Percentiles rank a stretch among this genome's conserved stretches.
Conservation (phyloP, 2,113 vertebrate genomes). For the Carassius carassius region DNA sequence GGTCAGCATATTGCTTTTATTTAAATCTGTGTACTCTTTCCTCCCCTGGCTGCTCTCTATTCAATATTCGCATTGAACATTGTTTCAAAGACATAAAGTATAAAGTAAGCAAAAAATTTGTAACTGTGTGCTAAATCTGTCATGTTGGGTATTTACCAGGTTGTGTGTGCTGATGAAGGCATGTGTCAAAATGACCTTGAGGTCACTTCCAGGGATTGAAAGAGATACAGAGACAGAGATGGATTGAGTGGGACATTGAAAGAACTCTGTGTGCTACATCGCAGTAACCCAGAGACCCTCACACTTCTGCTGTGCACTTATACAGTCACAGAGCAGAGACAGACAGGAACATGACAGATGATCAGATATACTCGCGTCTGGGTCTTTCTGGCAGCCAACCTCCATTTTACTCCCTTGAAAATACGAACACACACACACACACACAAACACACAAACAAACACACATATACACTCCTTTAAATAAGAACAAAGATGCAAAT, state of each 20-base stretch:
- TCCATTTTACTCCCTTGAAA: conserved; percentile 2
- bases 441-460: not conserved
- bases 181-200: conserved; percentile 39
- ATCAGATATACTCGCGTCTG: conserved; percentile 27
- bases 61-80: conserved; percentile 13
- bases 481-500: too few relatives aligned
- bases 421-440: too few relatives aligned
- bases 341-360: conserved; percentile 26
- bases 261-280: conserved; percentile 15
- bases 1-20: conserved; percentile 46
- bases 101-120: conserved; percentile 24
- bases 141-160: conserved; percentile 26
- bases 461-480: not conserved
- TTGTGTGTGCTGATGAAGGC: conserved; percentile 27
- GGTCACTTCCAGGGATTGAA: conserved; percentile 36
- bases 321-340: conserved; percentile 32
- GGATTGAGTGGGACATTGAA: conserved; percentile 15
- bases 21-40: conserved; percentile 20
- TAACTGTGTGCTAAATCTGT: conserved; percentile 13
- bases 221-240: conserved; percentile 20
- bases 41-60: conserved; percentile 3
- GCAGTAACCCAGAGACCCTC: conserved; percentile 13
- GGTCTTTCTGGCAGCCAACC: conserved; percentile 43
- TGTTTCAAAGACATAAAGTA: conserved; percentile 37
- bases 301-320: conserved; percentile 4